A percentile compares a stretch with the other conserved stretches of the same genome.
Evolutionary conservation across 2,888 invertebrate species (phyloP).

Genomic region (Eucera pruinosa): DNA sequence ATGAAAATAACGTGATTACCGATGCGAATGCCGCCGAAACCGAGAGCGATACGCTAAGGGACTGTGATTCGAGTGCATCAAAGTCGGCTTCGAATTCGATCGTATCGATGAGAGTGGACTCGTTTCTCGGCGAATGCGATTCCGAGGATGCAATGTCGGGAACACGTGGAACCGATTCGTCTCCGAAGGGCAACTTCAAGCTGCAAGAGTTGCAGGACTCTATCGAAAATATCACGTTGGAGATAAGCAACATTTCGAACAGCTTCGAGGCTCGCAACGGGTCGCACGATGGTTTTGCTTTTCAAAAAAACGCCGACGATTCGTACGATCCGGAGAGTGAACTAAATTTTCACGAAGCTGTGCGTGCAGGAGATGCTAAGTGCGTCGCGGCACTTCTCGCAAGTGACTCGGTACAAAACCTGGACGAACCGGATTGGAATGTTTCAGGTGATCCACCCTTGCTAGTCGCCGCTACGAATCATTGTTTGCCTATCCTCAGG

Average conservation of each 20-base stretch:
- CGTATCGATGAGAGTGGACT: slow-evolving; percentile 3
- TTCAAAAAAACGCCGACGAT: slow-evolving; percentile 22
- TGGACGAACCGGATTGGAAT: slow-evolving; percentile 82
- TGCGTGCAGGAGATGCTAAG: slow-evolving; percentile 74
- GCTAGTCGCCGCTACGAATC: slow-evolving; percentile 80
- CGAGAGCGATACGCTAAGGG: neutral
- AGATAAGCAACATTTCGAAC: neutral
- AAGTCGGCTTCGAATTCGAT: slow-evolving; percentile 6
- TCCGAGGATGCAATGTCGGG: slow-evolving; percentile 10
- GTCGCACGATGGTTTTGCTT: neutral
- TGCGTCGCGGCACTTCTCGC: slow-evolving; percentile 72
- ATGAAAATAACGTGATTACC: neutral
- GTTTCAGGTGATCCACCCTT: slow-evolving; percentile 81
- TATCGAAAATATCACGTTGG: slow-evolving; percentile 13
- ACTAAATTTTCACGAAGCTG: slow-evolving; percentile 76
- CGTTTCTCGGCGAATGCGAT: slow-evolving; percentile 12
- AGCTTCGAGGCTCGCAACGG: slow-evolving; percentile 3
- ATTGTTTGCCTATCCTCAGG: slow-evolving; percentile 79
- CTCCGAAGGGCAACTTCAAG: slow-evolving; percentile 20
- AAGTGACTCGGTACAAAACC: slow-evolving; percentile 73
- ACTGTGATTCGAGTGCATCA: slow-evolving; percentile 13
- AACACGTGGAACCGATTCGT: slow-evolving; percentile 46
- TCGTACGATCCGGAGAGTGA: slow-evolving; percentile 48
- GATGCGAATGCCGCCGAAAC: neutral
- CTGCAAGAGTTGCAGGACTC: slow-evolving; percentile 39